Evolutionary conservation across 2,113 vertebrate genomes (phyloP).

Genomic region (Percina caprodes): DNA sequence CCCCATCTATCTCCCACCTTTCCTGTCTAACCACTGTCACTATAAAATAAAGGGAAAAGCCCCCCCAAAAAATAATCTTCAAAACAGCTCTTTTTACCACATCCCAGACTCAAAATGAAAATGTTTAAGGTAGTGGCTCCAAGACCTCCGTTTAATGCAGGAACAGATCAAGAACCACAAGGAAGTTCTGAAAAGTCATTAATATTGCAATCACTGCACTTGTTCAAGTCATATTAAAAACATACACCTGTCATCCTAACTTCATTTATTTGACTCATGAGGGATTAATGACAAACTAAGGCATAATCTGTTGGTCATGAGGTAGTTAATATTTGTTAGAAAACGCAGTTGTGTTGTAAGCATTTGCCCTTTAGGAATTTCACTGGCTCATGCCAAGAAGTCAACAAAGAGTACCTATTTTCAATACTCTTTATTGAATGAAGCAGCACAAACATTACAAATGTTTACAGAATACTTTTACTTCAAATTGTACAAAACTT

Average conservation of each 20-base stretch:
- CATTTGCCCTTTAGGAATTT: not conserved
- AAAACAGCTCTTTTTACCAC: not conserved
- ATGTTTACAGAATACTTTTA: slow-evolving; percentile 63
- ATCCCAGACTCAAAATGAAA: not conserved
- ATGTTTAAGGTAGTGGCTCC: not conserved
- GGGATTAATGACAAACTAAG: not conserved
- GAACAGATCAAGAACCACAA: not conserved
- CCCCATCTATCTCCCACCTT: too few relatives aligned
- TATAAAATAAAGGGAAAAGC: too few relatives aligned
- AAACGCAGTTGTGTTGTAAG: not conserved
- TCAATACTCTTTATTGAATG: slow-evolving; percentile 71
- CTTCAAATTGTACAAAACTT: slow-evolving; percentile 74
- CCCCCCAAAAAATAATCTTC: too few relatives aligned
- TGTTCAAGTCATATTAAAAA: not conserved
- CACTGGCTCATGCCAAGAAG: not conserved
- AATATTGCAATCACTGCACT: not conserved
- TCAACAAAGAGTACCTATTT: not conserved
- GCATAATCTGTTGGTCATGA: not conserved
- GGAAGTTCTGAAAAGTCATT: not conserved
- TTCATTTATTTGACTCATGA: not conserved
- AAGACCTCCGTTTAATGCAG: not conserved
- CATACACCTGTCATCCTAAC: not conserved
- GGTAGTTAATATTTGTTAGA: fast-evolving
- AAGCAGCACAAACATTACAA: slow-evolving; percentile 70
- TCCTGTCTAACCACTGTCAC: too few relatives aligned